Conservation (phyloP, 2,888 invertebrate species). For the Ormyrus thymus region DNA sequence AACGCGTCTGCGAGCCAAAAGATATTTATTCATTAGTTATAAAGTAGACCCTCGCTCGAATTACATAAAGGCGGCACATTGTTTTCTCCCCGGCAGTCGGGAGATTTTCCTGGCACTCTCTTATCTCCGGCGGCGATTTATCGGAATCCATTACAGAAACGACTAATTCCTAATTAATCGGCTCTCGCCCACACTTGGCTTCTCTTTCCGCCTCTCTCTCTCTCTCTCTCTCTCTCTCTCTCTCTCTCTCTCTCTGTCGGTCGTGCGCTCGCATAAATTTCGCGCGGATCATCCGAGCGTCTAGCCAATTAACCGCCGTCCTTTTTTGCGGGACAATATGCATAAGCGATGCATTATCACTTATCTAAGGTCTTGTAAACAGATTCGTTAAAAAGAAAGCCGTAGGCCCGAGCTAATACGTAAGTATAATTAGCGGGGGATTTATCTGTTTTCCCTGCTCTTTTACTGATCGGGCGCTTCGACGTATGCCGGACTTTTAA, state of each 20-base stretch:
- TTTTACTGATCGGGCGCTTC: not conserved
- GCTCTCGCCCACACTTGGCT: constrained; percentile 35
- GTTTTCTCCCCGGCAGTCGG: not conserved
- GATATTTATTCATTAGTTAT: no score
- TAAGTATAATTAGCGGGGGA: constrained; percentile 30
- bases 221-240: no score
- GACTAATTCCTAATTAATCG: constrained; percentile 49
- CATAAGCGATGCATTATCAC: constrained; percentile 38
- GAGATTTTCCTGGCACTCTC: not conserved
- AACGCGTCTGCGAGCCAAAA: no score
- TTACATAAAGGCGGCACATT: not conserved
- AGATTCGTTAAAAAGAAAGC: constrained; percentile 13
- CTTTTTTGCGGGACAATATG: not conserved
- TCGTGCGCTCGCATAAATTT: constrained; percentile 27
- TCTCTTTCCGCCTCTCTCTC: not conserved
- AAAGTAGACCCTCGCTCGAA: not conserved
- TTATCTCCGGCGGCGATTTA: not conserved
- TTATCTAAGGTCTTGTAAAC: constrained; percentile 41
- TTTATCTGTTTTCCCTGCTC: constrained; percentile 31
- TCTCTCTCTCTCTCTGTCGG: no score
- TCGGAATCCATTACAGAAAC: constrained; percentile 31
- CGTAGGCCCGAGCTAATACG: constrained; percentile 17
- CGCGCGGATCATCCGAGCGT: constrained; percentile 14
- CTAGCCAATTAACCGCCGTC: constrained; percentile 30
- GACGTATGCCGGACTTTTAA: not conserved